Percentiles rank a stretch among this genome's conserved stretches.
phyloP scores from a whole-genome alignment of 2,888 invertebrate genomes.

The Rugalucina vietnamica region DNA sequence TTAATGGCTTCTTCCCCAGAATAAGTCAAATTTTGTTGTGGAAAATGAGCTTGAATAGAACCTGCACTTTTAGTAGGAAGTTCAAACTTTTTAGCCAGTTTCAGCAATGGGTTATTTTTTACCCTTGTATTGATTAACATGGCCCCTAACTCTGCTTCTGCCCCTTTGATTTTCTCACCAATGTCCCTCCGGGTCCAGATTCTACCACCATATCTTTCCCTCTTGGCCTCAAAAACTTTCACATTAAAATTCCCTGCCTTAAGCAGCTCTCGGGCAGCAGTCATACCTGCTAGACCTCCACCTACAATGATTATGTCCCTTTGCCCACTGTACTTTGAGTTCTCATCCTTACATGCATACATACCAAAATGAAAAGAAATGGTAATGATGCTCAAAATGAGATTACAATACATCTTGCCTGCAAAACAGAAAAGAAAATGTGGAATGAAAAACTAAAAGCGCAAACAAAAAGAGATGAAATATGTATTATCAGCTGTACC shows the following conservation, averaged over 20 bases:
- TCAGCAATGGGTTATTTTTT: slow-evolving; percentile 66
- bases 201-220: slow-evolving; percentile 76
- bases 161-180: slow-evolving; percentile 63
- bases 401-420: neutral
- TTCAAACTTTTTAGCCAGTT: slow-evolving; percentile 67
- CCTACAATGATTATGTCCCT: slow-evolving; percentile 74
- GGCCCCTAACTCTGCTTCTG: slow-evolving; percentile 73
- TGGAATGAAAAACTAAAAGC: neutral
- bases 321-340: neutral
- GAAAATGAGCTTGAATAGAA: slow-evolving; percentile 62
- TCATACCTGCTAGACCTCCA: slow-evolving; percentile 76
- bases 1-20: slow-evolving; percentile 63
- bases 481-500: neutral
- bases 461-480: neutral
- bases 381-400: neutral
- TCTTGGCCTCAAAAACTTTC: slow-evolving; percentile 72
- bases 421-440: neutral
- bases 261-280: slow-evolving; percentile 73
- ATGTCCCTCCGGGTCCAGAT: slow-evolving; percentile 71
- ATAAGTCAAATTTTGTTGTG: slow-evolving; percentile 49
- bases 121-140: slow-evolving; percentile 64
- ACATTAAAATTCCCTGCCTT: slow-evolving; percentile 66
- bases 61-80: slow-evolving; percentile 62
- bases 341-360: neutral
- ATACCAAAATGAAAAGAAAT: neutral